Evolutionary conservation across 2,797 vertebrate species (phyloP).

Genomic region (Emys orbicularis): DNA sequence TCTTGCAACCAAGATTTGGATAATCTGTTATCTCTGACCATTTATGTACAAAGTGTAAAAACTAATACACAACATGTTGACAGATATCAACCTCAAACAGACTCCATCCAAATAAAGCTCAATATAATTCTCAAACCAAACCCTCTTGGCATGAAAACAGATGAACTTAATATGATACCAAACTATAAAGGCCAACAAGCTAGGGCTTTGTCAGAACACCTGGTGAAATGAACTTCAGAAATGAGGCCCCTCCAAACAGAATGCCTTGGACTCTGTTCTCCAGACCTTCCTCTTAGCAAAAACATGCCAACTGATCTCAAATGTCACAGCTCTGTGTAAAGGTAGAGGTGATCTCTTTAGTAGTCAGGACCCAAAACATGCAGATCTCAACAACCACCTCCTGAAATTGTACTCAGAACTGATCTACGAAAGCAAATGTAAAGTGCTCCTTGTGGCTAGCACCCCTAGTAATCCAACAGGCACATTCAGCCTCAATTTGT

Average conservation of each 20-base stretch:
- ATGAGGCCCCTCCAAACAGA: background rate
- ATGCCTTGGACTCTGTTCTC: background rate
- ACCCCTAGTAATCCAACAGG: background rate
- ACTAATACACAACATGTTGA: background rate
- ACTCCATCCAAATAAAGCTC: background rate
- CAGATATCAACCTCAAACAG: background rate
- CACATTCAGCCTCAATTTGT: background rate
- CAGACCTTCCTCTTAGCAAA: background rate
- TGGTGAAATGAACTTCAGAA: background rate
- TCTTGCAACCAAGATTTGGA: background rate
- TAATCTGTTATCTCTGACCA: background rate
- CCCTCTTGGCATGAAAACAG: background rate
- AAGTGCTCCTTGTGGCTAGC: background rate
- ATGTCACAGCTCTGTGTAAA: background rate
- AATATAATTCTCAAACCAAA: background rate
- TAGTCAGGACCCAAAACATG: background rate
- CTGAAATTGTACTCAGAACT: conserved; percentile 36
- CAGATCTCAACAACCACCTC: conserved; percentile 20
- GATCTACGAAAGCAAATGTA: background rate
- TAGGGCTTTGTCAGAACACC: background rate
- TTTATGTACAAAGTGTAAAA: background rate
- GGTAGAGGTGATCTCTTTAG: background rate
- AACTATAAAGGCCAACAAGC: conserved; percentile 6
- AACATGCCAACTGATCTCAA: rapidly evolving
- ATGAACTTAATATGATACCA: background rate